Conservation (phyloP, 53 echinoderm and acorn worm species). For the Hippasteria phrygiana region DNA sequence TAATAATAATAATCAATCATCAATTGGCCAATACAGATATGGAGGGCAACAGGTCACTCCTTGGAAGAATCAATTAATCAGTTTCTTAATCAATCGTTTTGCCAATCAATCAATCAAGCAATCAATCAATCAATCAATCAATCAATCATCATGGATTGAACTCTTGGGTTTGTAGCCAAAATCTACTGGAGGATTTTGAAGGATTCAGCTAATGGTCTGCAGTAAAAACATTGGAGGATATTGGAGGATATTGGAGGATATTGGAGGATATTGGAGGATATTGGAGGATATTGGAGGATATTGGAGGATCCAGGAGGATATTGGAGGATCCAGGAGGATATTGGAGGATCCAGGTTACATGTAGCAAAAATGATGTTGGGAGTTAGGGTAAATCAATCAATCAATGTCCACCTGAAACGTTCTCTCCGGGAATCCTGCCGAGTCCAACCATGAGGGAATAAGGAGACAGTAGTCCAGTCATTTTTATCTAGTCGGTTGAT, state of each 20-base stretch:
- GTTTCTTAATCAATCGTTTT: neutral
- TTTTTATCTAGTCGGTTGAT: too few relatives aligned
- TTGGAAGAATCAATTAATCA: neutral
- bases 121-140: neutral
- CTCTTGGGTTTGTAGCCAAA: too few relatives aligned
- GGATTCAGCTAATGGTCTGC: neutral
- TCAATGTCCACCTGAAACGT: too few relatives aligned
- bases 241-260: neutral
- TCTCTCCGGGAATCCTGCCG: too few relatives aligned
- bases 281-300: neutral
- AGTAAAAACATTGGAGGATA: neutral
- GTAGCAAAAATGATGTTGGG: too few relatives aligned
- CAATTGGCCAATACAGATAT: neutral
- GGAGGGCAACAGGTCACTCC: too few relatives aligned
- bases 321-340: neutral
- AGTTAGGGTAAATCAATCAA: too few relatives aligned
- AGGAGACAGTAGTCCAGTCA: too few relatives aligned
- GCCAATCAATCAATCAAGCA: neutral
- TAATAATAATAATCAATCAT: neutral
- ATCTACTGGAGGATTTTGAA: neutral
- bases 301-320: neutral
- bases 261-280: neutral
- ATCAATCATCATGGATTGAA: too few relatives aligned
- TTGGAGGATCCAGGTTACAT: neutral
- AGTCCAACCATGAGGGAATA: too few relatives aligned